Base-by-base conservation (phyloP, 2,797 vertebrate species). In the Thalassophryne amazonica region DNA sequence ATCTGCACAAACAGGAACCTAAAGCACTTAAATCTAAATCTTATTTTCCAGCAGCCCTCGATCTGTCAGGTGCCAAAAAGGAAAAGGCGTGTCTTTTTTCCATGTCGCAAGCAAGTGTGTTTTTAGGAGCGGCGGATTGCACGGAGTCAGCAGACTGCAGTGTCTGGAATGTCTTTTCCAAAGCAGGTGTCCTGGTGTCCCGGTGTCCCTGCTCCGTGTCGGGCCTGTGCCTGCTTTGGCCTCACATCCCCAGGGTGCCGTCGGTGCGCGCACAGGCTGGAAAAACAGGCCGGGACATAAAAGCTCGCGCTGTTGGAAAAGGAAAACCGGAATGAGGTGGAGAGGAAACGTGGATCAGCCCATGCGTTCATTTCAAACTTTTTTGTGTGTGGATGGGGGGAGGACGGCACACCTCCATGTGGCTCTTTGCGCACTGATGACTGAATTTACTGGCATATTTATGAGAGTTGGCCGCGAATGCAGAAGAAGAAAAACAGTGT, bases 271-370 rank as follows among this genome's bases (percentile, higher is more conserved):
- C 76, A 74, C 73, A 91, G 92, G 90, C 92, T 96, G 93, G 94
- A 95, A 97, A 95, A 94, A 94, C 91, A 92, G 89, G 91, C 87
- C 84, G 86, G 88, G 87, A 93, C 93, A 94, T 96, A 92, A 95
- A 94, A 94, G 91, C 88, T 89, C 23, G 88, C 85, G 78, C 95
- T 94, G 95, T 95, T 95, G 89, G 92, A 92, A 95, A 95, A 90
- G 94, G 95, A 95, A 95, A 91, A 91, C 90, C 90, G 90, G 89
- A 93, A 88, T 84, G 93, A 93, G 92, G 91, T 91, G 89, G 89
- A 94, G 89, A 94, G 94, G 94, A 96, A 96, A 93, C 91, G 92
- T 85, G 88, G 81, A 91, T 90, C 85, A 81, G 83, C 81, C 80
- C 64, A 40, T 50, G 63, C 69, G 76, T 88, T 90, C 89, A 88